Conservation (phyloP, 2,113 vertebrate species). For the Syngnathoides biaculeatus region DNA sequence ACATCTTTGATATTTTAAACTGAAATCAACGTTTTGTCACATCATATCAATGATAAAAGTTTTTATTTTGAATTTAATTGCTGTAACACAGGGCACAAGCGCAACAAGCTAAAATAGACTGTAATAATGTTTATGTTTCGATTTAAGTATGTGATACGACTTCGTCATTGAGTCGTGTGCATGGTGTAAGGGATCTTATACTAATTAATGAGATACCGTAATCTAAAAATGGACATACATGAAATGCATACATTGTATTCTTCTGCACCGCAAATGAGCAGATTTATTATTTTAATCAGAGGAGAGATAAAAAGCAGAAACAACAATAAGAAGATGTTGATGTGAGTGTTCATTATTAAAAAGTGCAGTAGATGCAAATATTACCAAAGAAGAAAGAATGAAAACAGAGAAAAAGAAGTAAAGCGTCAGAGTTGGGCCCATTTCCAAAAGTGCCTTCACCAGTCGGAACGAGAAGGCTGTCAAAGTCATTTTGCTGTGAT, state of each 20-base stretch:
- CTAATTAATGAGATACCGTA: background rate
- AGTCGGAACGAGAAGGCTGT: conserved; percentile 70
- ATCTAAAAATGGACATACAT: background rate
- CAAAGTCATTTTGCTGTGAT: conserved; percentile 79
- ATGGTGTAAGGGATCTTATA: background rate
- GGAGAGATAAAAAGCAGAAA: background rate
- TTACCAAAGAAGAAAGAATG: background rate
- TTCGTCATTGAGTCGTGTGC: background rate
- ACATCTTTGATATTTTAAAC: background rate
- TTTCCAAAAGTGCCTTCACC: conserved; percentile 29
- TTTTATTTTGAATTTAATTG: background rate
- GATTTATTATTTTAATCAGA: background rate
- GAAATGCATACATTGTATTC: background rate
- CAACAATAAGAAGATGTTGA: background rate
- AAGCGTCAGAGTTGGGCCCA: conserved; percentile 19
- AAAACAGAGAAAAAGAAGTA: conserved; percentile 15
- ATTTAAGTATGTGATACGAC: background rate
- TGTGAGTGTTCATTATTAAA: background rate
- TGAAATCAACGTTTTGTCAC: background rate
- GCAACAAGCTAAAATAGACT: background rate
- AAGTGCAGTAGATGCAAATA: background rate
- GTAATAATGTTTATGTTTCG: background rate
- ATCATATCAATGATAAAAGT: background rate
- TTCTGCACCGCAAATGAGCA: too few species aligned
- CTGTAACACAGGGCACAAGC: background rate